Evolutionary conservation across 2,113 vertebrate genomes (phyloP).

Genomic region (Crypturellus undulatus): DNA sequence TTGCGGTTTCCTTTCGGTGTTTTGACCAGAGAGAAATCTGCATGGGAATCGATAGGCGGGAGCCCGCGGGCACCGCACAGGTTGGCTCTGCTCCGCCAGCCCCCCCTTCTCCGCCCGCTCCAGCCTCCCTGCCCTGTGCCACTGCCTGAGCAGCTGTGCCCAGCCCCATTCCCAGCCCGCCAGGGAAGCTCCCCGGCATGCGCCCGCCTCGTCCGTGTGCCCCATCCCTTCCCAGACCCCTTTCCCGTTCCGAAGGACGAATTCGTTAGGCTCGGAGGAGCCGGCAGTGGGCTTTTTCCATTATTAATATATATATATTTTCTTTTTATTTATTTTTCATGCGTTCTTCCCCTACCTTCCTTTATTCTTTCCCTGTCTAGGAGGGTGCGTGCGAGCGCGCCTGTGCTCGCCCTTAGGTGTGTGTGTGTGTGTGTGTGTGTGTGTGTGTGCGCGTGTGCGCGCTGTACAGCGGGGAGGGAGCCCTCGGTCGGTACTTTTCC

Average conservation of each 20-base stretch:
- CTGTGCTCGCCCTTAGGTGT: too few species aligned
- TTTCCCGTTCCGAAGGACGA: background rate
- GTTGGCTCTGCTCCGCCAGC: background rate
- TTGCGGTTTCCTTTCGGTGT: background rate
- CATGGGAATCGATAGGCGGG: background rate
- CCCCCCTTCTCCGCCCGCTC: background rate
- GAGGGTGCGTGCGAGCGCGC: background rate
- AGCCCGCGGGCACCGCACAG: background rate
- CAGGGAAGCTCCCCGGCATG: background rate
- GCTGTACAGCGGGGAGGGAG: background rate
- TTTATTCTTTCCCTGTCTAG: background rate
- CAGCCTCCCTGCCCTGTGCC: background rate
- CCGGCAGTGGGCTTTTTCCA: background rate
- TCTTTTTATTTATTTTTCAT: conserved; percentile 64
- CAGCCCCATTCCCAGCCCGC: background rate
- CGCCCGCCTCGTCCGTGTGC: background rate
- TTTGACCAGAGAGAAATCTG: background rate
- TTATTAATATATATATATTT: conserved; percentile 28
- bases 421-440: background rate
- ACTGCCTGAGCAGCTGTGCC: background rate
- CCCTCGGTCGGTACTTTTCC: conserved; percentile 71
- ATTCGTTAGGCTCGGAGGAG: background rate
- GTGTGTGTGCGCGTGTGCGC: background rate
- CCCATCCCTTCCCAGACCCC: background rate
- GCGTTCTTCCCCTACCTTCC: background rate